phyloP scores from a whole-genome alignment of 2,113 vertebrate species.

The Panurus biarmicus region DNA sequence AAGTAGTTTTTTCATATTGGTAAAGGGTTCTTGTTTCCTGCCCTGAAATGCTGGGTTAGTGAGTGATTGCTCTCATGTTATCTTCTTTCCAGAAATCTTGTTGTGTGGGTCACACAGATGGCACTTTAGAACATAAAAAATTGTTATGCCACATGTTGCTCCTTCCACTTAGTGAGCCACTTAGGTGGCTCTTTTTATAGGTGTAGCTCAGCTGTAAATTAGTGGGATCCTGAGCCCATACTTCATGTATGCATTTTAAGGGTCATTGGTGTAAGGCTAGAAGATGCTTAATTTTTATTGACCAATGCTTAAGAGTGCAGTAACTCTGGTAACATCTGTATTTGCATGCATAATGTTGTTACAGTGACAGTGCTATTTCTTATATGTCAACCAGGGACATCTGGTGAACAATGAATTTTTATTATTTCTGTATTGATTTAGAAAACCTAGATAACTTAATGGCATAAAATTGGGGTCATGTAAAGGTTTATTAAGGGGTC shows the following conservation, averaged over 20 bases:
- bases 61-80: not conserved
- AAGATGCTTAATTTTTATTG: not conserved
- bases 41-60: not conserved
- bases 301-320: not conserved
- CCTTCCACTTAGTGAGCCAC: not conserved
- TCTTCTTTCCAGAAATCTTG: not conserved
- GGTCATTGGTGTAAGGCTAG: not conserved
- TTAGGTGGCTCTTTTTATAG: not conserved
- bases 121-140: not conserved
- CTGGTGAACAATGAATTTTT: constrained; percentile 20
- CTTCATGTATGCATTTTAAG: not conserved
- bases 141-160: not conserved
- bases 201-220: not conserved
- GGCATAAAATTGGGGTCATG: not conserved
- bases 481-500: not conserved
- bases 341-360: constrained; percentile 20
- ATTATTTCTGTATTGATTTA: constrained; percentile 11
- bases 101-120: not conserved
- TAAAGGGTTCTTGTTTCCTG: not conserved
- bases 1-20: not conserved
- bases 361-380: not conserved
- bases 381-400: not conserved
- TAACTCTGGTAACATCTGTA: not conserved
- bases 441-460: constrained; percentile 2
- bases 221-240: not conserved